phyloP scores from a whole-genome alignment of 2,888 invertebrate genomes.

The Agrochola lychnidis region DNA sequence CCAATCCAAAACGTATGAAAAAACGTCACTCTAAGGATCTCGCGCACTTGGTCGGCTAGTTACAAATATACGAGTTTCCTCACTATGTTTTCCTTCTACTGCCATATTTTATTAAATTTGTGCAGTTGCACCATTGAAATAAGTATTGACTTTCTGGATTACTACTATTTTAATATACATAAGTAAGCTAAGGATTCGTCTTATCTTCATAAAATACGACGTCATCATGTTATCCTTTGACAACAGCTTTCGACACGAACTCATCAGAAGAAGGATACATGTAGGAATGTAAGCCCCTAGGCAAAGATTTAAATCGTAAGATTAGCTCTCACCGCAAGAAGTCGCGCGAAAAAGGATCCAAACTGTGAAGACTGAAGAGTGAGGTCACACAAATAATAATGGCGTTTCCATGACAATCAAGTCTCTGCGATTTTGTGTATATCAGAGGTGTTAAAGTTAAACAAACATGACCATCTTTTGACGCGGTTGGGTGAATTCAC shows the following conservation, averaged over 20 bases:
- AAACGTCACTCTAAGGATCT: too few species aligned
- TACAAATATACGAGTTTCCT: too few species aligned
- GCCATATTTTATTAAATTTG: neutral
- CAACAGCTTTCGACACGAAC: neutral
- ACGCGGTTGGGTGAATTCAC: neutral
- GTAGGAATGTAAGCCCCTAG: neutral
- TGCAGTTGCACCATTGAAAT: neutral
- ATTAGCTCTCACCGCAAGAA: neutral
- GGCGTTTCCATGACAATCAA: neutral
- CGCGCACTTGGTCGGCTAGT: too few species aligned
- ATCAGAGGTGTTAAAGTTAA: neutral
- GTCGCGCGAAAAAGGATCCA: neutral
- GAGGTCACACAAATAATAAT: neutral
- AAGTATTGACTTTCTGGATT: neutral
- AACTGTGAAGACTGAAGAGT: neutral
- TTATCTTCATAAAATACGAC: neutral
- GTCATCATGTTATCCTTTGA: too few species aligned
- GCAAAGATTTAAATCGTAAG: neutral
- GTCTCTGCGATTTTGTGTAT: neutral
- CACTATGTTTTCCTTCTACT: neutral
- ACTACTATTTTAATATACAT: too few species aligned
- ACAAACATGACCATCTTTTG: neutral
- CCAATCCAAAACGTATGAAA: too few species aligned
- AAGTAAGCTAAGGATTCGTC: neutral
- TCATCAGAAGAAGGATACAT: too few species aligned